These are phyloP conservation scores for Monopis laevigella DNA, from an alignment of 2,888 invertebrate species.

Conservation along the genomic window DNA sequence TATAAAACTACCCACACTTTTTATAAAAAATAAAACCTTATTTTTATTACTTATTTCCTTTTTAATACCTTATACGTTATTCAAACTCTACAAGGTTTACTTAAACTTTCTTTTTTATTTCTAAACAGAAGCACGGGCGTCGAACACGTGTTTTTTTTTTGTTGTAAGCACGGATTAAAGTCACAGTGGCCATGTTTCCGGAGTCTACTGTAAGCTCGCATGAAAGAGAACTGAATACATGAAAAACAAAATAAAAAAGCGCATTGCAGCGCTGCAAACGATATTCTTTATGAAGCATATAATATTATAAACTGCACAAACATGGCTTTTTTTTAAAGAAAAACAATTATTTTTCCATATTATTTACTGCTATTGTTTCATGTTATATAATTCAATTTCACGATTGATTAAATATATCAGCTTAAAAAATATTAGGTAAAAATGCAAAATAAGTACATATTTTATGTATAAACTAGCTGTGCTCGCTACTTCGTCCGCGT, in stretches of 20 bases:
- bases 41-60: too few species aligned
- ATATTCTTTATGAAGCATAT: constrained; percentile 7
- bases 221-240: constrained; percentile 5
- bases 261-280: constrained; percentile 6
- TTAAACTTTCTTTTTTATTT: too few species aligned
- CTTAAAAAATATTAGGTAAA: too few species aligned
- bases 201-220: constrained; percentile 2
- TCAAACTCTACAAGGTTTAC: too few species aligned
- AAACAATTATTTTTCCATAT: not conserved
- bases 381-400: too few species aligned
- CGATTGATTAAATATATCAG: too few species aligned
- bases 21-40: too few species aligned
- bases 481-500: too few species aligned
- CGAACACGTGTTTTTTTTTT: constrained; percentile 7
- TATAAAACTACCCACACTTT: too few species aligned
- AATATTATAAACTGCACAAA: constrained; percentile 1
- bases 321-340: constrained; percentile 1
- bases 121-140: constrained; percentile 1
- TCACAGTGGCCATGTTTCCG: constrained; percentile 3
- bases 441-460: too few species aligned
- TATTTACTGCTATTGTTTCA: not conserved
- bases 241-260: constrained; percentile 8
- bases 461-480: too few species aligned
- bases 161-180: constrained; percentile 11
- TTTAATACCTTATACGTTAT: too few species aligned